These are phyloP conservation scores for Brachirus orientalis DNA, from an alignment of 2,113 vertebrate species.

Conservation along the genomic window DNA sequence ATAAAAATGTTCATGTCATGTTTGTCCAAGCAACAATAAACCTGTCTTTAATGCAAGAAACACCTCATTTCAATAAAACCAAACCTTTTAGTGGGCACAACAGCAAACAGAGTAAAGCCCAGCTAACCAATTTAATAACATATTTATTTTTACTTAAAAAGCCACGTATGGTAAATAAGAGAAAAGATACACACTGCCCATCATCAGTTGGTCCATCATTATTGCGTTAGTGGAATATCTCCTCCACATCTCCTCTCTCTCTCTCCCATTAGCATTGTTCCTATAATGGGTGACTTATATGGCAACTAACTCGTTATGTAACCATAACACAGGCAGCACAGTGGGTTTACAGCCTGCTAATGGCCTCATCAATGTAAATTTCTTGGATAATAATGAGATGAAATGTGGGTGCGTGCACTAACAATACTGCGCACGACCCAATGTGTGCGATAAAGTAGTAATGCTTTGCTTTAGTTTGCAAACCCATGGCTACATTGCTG, in stretches of 20 bases:
- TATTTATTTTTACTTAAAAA: conserved; percentile 41
- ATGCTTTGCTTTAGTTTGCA: too few species aligned
- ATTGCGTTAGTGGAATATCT: conserved; percentile 8
- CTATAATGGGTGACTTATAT: conserved; percentile 40
- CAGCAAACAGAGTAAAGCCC: conserved; percentile 22
- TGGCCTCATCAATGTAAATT: conserved; percentile 54
- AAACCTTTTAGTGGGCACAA: conserved; percentile 23
- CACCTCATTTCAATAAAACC: conserved; percentile 22
- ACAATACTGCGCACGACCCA: neutral
- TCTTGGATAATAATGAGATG: conserved; percentile 31
- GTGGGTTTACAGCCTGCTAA: conserved; percentile 47
- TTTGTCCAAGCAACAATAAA: neutral
- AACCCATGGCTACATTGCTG: too few species aligned
- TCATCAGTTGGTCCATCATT: conserved; percentile 19
- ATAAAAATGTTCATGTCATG: too few species aligned
- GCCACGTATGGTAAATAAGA: conserved; percentile 35
- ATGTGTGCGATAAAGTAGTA: too few species aligned
- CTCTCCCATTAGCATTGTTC: conserved; percentile 50
- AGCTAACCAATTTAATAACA: conserved; percentile 35
- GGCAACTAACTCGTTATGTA: conserved; percentile 37
- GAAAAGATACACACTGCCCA: conserved; percentile 18
- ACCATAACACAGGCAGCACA: conserved; percentile 50
- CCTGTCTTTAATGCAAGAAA: conserved; percentile 5
- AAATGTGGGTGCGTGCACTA: conserved; percentile 14
- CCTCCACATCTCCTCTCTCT: conserved; percentile 14